Conservation (phyloP, 2,888 invertebrate species). For the Agrochola macilenta region DNA sequence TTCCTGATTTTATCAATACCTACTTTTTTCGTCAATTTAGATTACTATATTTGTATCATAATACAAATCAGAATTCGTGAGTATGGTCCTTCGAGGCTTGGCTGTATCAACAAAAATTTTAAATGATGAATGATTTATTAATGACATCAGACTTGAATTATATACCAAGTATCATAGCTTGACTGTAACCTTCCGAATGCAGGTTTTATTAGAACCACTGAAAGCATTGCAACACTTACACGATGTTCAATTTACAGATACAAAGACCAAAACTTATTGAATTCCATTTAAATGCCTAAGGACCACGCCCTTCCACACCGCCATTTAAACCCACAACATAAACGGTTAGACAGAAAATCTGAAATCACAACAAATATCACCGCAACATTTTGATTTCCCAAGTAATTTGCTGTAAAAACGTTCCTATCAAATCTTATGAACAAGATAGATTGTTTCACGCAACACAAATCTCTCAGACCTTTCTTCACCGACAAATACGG, state of each 20-base stretch:
- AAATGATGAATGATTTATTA: neutral
- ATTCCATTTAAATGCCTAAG: neutral
- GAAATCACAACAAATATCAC: constrained; percentile 19
- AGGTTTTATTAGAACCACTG: neutral
- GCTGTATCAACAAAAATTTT: neutral
- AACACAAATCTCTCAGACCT: constrained; percentile 55
- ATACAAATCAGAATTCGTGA: neutral
- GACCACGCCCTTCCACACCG: neutral
- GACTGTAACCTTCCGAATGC: neutral
- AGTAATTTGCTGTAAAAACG: constrained; percentile 47
- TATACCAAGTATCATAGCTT: neutral
- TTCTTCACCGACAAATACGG: constrained; percentile 62
- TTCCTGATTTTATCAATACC: neutral
- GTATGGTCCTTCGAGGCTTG: neutral
- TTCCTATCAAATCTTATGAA: constrained; percentile 42
- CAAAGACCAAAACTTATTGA: neutral
- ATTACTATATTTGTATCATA: neutral
- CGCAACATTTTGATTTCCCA: constrained; percentile 24
- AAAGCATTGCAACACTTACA: neutral
- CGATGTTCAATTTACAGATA: neutral
- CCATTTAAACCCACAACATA: neutral
- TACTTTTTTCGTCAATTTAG: neutral
- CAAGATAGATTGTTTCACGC: constrained; percentile 58
- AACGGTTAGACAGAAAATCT: constrained; percentile 8
- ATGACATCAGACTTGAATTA: neutral